phyloP scores from a whole-genome alignment of 2,797 vertebrate genomes.

The Acipenser transmontanus region DNA sequence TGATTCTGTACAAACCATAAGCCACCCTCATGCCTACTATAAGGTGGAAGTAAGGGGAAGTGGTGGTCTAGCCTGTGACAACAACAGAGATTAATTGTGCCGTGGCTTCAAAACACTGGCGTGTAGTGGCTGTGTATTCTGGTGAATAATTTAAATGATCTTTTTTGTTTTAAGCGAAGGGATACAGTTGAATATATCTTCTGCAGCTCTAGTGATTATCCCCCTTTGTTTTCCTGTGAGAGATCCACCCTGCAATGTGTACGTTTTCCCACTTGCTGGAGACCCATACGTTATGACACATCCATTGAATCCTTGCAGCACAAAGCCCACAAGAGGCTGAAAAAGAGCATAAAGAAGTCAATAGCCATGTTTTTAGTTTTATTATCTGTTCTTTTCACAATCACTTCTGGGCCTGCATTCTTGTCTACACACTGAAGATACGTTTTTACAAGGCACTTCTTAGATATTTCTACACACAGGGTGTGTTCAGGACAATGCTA shows the following conservation, averaged over 20 bases:
- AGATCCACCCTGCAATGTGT: slow-evolving; percentile 24
- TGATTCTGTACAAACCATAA: too few relatives aligned
- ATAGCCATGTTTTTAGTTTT: background rate
- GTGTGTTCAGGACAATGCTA: too few relatives aligned
- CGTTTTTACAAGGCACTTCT: background rate
- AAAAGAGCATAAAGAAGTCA: background rate
- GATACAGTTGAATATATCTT: slow-evolving; percentile 42
- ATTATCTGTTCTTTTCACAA: background rate
- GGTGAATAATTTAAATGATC: background rate
- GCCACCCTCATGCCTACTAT: too few relatives aligned
- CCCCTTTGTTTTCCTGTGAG: slow-evolving; percentile 25
- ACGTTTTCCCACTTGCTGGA: slow-evolving; percentile 27
- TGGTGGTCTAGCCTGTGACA: too few relatives aligned
- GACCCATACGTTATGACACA: slow-evolving; percentile 37
- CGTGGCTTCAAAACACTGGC: too few relatives aligned
- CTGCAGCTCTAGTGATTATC: slow-evolving; percentile 32
- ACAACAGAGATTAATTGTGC: too few relatives aligned
- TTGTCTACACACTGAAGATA: background rate
- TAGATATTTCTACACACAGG: background rate
- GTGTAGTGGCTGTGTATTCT: too few relatives aligned
- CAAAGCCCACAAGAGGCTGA: slow-evolving; percentile 38
- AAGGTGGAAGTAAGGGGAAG: too few relatives aligned
- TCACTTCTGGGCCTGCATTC: background rate
- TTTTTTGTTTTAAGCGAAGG: slow-evolving; percentile 3
- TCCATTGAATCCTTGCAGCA: slow-evolving; percentile 41